A percentile compares a stretch with the other conserved stretches of the same genome.
Conservation (phyloP, 2,888 invertebrate species). For the Synanthedon tipuliformis region DNA sequence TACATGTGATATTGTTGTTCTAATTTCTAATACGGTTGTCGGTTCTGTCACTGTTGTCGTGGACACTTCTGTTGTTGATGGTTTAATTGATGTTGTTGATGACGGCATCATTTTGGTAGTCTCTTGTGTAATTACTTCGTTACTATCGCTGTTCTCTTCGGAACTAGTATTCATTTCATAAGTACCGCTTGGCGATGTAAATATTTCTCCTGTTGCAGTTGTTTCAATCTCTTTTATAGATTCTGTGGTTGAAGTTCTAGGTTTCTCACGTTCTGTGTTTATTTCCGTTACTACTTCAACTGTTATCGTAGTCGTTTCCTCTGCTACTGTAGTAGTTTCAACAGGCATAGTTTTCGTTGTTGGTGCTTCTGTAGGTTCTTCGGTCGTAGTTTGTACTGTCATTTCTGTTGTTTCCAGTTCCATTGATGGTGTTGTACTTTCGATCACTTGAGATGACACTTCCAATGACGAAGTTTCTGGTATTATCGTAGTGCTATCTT, state of each 20-base stretch:
- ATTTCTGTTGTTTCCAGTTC: slow-evolving; percentile 15
- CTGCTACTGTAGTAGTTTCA: slow-evolving; percentile 15
- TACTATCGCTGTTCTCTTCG: slow-evolving; percentile 48
- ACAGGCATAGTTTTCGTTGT: slow-evolving; percentile 9
- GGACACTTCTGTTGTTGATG: slow-evolving; percentile 13
- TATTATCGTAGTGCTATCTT: slow-evolving; percentile 35
- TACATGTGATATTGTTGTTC: slow-evolving; percentile 6
- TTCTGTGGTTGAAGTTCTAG: slow-evolving; percentile 8
- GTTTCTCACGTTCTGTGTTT: slow-evolving; percentile 36
- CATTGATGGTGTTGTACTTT: slow-evolving; percentile 19
- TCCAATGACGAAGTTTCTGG: slow-evolving; percentile 40
- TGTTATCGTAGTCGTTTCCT: slow-evolving; percentile 34
- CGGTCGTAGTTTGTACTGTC: slow-evolving; percentile 7
- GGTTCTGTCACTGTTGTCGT: slow-evolving; percentile 13
- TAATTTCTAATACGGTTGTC: slow-evolving; percentile 9
- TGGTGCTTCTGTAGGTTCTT: slow-evolving; percentile 10
- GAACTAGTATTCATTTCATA: slow-evolving; percentile 21
- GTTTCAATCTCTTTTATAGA: slow-evolving; percentile 15
- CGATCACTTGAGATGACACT: slow-evolving; percentile 40
- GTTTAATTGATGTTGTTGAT: slow-evolving; percentile 14
- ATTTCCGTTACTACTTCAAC: slow-evolving; percentile 40
- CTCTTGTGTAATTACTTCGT: slow-evolving; percentile 41
- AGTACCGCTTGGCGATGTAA: slow-evolving; percentile 11
- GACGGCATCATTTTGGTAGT: slow-evolving; percentile 10
- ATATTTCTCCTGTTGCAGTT: slow-evolving; percentile 8